A percentile compares a stretch with the other conserved stretches of the same genome.
Conservation (phyloP, 2,797 vertebrate genomes). For the Acanthis flammea region DNA sequence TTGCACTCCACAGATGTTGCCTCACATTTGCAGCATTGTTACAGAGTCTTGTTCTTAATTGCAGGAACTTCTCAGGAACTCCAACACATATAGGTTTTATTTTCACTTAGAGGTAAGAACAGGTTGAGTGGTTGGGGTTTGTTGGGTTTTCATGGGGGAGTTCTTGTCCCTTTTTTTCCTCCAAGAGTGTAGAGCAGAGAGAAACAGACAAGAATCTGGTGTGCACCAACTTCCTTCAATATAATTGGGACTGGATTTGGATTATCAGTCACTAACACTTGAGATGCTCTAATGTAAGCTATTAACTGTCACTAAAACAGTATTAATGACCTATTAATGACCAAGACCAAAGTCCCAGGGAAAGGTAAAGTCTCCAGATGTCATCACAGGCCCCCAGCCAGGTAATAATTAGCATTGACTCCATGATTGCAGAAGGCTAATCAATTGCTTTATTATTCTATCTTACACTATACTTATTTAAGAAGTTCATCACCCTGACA, state of each 20-base stretch:
- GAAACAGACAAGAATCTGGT: background rate
- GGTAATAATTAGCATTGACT: background rate
- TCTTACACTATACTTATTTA: background rate
- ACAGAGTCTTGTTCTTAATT: conserved; percentile 9
- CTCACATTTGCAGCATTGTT: background rate
- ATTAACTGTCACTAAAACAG: background rate
- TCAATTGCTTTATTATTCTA: background rate
- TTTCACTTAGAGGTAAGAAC: conserved; percentile 77
- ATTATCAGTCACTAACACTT: background rate
- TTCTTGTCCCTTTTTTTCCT: rapidly evolving
- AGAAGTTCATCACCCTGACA: background rate
- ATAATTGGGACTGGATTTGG: background rate
- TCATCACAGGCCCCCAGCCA: background rate
- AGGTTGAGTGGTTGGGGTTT: background rate
- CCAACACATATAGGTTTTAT: conserved; percentile 75
- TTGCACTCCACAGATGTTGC: background rate
- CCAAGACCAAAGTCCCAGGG: background rate
- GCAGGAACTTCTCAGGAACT: conserved; percentile 80
- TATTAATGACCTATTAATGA: background rate
- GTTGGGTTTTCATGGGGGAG: rapidly evolving
- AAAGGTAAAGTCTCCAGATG: background rate
- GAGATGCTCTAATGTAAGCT: background rate
- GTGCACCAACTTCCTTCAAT: background rate
- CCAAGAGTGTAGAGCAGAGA: rapidly evolving
- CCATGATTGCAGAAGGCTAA: background rate